Evolutionary conservation across 2,113 vertebrate genomes (phyloP), one percentile per base, ranked within the genome.

Genomic region (Scartelaos histophorus): DNA sequence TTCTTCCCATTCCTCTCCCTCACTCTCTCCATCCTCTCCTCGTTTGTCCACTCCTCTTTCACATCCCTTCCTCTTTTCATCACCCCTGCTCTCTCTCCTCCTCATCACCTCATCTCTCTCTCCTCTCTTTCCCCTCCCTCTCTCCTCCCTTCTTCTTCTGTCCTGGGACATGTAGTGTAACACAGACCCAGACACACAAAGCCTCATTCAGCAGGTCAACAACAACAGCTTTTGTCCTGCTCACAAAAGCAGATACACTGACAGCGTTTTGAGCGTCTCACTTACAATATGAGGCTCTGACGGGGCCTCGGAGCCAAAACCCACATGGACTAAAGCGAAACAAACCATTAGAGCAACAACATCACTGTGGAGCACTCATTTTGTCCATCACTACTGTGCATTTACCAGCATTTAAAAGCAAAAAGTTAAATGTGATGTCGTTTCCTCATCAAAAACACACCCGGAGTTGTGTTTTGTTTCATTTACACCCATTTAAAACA

Each of bases 171-270:
- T 38, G 19, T 34, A 77, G 78, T 87, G 85, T 90, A 25, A 77
- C 76, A 87, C 67, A 66, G 70, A 85, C 75, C 78, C 67, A 69
- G 58, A 54, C 22, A 74, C 68, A 91, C 89, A 93, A 91, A 87
- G 74, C 22, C 71, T 78, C 38, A 71, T 90, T 90, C 68, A 88
- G 75, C 66, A 57, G 35, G 35, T 70, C 3, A 10, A 79, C 69
- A 78, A 85, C 84, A 89, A 77, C 73, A 79, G 58, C 74, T 76
- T 89, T 88, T 91, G 87, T 92, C 60, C 71, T 70, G 21, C 38
- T 29, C 24, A 89, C 74, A 83, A 85, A 85, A 76, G 82, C 75
- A 83, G 73, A 83, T 67, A 69, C 79, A 70, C 51, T 75, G 73
- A 38, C 34, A 60, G 61, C 76, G 70, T 68, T 74, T 70, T 43